phyloP scores from a whole-genome alignment of 2,888 invertebrate genomes.

The Papilio elwesi region DNA sequence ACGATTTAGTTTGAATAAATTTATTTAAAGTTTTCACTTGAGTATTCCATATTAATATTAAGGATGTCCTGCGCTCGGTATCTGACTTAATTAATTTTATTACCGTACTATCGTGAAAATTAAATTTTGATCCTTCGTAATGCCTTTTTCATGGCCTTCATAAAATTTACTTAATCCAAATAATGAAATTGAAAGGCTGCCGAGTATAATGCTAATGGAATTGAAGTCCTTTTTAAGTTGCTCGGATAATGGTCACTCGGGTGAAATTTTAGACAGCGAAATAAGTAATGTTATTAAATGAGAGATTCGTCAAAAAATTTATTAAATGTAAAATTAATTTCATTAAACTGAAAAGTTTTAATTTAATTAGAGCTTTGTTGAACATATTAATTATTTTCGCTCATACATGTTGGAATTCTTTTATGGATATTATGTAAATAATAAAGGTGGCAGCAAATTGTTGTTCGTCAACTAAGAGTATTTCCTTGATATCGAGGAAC shows the following conservation, averaged over 20 bases:
- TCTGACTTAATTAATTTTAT: slow-evolving; percentile 18
- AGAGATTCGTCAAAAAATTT: not conserved
- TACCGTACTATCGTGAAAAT: slow-evolving; percentile 28
- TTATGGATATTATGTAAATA: not conserved
- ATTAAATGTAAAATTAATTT: slow-evolving; percentile 11
- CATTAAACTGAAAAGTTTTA: not conserved
- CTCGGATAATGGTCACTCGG: slow-evolving; percentile 34
- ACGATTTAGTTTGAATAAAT: not conserved
- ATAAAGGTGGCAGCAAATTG: too few relatives aligned
- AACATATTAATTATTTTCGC: not conserved
- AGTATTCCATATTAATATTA: slow-evolving; percentile 7
- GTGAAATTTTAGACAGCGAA: slow-evolving; percentile 33
- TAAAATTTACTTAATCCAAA: slow-evolving; percentile 41
- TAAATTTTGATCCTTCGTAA: slow-evolving; percentile 34
- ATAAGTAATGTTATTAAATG: slow-evolving; percentile 29
- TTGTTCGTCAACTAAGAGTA: too few relatives aligned
- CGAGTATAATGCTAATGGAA: slow-evolving; percentile 40
- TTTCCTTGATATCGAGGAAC: too few relatives aligned
- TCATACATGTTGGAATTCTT: too few relatives aligned
- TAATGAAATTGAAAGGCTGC: slow-evolving; percentile 40
- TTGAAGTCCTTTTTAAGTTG: slow-evolving; percentile 39
- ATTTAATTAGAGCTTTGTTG: not conserved
- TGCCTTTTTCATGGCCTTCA: slow-evolving; percentile 36
- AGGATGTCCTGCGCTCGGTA: not conserved
- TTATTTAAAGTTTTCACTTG: too few relatives aligned